Percentiles rank a stretch among this genome's conserved stretches.
Conservation (phyloP, 2,113 vertebrate species). For the Acrocephalus kingi region DNA sequence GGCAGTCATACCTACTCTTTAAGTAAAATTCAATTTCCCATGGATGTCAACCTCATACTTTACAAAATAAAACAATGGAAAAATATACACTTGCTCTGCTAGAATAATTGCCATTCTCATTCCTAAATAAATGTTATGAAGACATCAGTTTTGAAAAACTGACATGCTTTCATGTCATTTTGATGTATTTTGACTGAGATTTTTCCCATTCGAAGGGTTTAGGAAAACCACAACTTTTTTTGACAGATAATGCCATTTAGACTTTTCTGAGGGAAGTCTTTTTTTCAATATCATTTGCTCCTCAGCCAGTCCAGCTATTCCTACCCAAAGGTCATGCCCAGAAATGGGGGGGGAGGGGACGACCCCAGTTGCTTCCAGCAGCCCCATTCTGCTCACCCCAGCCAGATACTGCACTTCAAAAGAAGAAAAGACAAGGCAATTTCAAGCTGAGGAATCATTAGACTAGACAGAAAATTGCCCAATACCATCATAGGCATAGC, state of each 20-base stretch:
- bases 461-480: background rate
- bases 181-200: background rate
- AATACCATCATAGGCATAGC: background rate
- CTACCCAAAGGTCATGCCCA: background rate
- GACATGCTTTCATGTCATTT: background rate
- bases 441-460: background rate
- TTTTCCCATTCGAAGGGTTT: background rate
- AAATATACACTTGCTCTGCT: background rate
- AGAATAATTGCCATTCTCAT: background rate
- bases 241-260: slow-evolving; percentile 1
- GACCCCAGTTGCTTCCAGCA: background rate
- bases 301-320: background rate
- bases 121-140: slow-evolving; percentile 14
- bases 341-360: background rate
- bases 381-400: background rate
- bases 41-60: background rate
- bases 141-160: slow-evolving; percentile 1
- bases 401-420: background rate
- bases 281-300: background rate
- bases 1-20: background rate
- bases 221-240: slow-evolving; percentile 17
- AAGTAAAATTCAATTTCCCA: background rate
- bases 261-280: background rate
- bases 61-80: background rate
- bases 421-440: background rate